Base-by-base conservation (phyloP, 2,113 vertebrate genomes). In the Centropus bengalensis region DNA sequence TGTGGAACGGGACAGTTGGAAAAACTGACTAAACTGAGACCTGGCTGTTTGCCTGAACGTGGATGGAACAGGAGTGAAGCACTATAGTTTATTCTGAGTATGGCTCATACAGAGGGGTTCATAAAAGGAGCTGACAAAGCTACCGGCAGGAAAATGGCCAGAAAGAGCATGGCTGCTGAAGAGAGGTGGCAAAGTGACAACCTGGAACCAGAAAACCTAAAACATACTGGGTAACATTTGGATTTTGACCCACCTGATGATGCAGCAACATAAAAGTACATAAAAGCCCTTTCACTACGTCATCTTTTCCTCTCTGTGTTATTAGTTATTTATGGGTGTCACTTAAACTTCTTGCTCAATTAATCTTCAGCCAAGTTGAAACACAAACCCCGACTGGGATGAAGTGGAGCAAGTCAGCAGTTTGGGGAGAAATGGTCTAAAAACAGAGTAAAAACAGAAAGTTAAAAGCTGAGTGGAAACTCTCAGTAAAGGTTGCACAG, bases 1-100 rank as follows among this genome's bases (percentile, higher is more conserved):
- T 74, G 47, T 79, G 64, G 55, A 67, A 66, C 74, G 51, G 49
- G 55, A 70, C 67, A 85, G 10, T 5, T 88, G 95, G 95, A 95
- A 96, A 95, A 96, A 85, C 58, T 91, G 92, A 96, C 47, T 59
- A 8, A 54, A 44, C 26, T 1, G 4, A 85, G 83, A 71, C 14
- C 71, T 96, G 96, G 93, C 88, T 90, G 58, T 55, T 63, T 84
- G 88, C 86, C 86, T 70, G 73, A 70, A 63, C 51, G 69, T 27
- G 32, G 51, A 70, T 76, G 88, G 93, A 92, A 32, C 40, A 81
- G 73, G 36, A 76, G 38, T 40, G 71, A 36, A 91, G 58, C 24
- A 8, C 52, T 12, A 28, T 49, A 9, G 40, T 52, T 90, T 88
- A 21, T 30, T 83, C 75, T 52, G 55, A 42, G 15, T 63, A 26